A percentile compares a stretch with the other conserved stretches of the same genome.
These are phyloP conservation scores for Acrobeloides nanus DNA, from an alignment of 2,888 invertebrate genomes.

Conservation along the genomic window DNA sequence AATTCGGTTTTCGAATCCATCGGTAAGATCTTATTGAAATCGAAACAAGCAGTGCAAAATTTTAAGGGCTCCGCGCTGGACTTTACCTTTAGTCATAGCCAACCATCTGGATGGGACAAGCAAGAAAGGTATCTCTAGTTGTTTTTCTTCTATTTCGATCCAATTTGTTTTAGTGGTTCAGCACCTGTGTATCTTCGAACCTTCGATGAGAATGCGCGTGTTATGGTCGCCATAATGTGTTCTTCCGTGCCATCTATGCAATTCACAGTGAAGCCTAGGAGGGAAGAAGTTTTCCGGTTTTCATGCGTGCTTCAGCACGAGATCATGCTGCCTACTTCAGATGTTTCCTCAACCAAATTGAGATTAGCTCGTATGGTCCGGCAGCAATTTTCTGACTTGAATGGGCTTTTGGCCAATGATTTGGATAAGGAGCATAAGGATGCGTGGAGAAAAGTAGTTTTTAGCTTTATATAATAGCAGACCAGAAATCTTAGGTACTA, in stretches of 20 bases:
- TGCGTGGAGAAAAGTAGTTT: conserved; percentile 35
- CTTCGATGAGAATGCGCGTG: conserved; percentile 6
- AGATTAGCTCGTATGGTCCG: conserved; percentile 6
- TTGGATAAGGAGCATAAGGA: conserved; percentile 34
- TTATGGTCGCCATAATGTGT: conserved; percentile 27
- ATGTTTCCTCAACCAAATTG: conserved; percentile 3
- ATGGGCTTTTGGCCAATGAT: conserved; percentile 7
- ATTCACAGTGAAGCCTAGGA: conserved; percentile 14
- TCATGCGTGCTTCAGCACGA: conserved; percentile 28
- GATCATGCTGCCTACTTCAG: neutral
- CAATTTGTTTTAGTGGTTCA: conserved; percentile 3
- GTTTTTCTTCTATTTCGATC: conserved; percentile 3
- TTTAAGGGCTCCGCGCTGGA: conserved; percentile 6
- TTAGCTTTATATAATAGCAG: neutral
- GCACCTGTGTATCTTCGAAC: conserved; percentile 15
- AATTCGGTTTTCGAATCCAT: conserved; percentile 38
- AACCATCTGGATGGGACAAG: conserved; percentile 8
- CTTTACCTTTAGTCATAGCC: conserved; percentile 1
- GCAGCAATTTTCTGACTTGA: conserved; percentile 10
- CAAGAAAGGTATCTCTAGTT: conserved; percentile 7
- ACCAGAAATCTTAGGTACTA: no score
- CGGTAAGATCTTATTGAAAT: conserved; percentile 18
- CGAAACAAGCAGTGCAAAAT: neutral
- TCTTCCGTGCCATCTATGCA: conserved; percentile 28
- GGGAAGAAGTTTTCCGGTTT: conserved; percentile 41